Percentiles rank a stretch among this genome's conserved stretches.
These are phyloP conservation scores for Phrynosoma platyrhinos DNA, from an alignment of 2,113 vertebrate species.

Conservation along the genomic window DNA sequence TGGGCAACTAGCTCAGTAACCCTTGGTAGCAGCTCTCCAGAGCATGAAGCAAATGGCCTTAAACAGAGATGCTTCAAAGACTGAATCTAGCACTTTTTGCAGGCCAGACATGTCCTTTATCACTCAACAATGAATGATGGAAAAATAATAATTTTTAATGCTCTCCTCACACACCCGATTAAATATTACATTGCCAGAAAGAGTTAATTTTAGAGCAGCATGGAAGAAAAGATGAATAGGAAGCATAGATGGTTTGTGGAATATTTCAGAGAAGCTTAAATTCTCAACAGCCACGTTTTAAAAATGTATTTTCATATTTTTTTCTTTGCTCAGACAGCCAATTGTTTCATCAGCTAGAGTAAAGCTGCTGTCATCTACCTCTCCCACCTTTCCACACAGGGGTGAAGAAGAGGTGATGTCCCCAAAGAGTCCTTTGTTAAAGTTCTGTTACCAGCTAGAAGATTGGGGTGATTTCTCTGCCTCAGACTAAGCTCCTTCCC, in stretches of 20 bases:
- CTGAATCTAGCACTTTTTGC: not conserved
- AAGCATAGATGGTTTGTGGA: not conserved
- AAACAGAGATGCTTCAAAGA: not conserved
- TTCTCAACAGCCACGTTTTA: not conserved
- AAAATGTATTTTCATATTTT: not conserved
- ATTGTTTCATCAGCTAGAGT: not conserved
- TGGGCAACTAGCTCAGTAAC: not conserved
- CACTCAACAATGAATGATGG: not conserved
- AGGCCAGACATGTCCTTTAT: not conserved
- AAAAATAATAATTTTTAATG: not conserved
- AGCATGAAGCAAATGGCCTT: too few species aligned
- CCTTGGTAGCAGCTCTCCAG: not conserved
- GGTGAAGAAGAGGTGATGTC: slow-evolving; percentile 26
- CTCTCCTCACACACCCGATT: not conserved
- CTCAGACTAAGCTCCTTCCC: slow-evolving; percentile 19
- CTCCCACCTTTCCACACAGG: not conserved
- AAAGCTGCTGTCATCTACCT: not conserved
- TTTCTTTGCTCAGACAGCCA: not conserved
- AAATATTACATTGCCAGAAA: not conserved
- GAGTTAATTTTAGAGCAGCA: not conserved
- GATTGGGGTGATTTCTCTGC: not conserved
- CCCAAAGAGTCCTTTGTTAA: slow-evolving; percentile 15
- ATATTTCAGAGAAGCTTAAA: not conserved
- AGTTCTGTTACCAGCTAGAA: not conserved
- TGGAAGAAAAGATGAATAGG: not conserved